Evolutionary conservation across 1,140 invertebrate genomes (phyloP).

Genomic region (Zophobas atratus): DNA sequence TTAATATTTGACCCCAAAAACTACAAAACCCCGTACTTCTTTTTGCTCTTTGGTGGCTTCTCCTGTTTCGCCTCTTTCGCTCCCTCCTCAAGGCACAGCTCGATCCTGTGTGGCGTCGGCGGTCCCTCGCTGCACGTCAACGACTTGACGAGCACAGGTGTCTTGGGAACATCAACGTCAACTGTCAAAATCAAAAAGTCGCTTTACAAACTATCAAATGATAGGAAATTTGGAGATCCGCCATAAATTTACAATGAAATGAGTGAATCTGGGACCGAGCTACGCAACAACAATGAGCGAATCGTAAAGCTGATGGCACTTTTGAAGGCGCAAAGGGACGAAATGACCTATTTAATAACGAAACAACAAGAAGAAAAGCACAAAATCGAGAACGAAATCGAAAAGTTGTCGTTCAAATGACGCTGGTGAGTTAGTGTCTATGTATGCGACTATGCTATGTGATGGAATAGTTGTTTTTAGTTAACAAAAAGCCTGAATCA

Average conservation of each 20-base stretch:
- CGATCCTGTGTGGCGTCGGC: slow-evolving; percentile 62
- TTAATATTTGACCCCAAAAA: too few species aligned
- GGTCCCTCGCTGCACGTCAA: slow-evolving; percentile 44
- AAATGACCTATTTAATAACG: slow-evolving; percentile 57
- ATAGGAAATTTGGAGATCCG: slow-evolving; percentile 8
- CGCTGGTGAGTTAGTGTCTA: slow-evolving; percentile 53
- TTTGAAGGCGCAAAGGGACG: slow-evolving; percentile 58
- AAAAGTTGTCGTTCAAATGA: slow-evolving; percentile 60
- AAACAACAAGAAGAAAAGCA: slow-evolving; percentile 60
- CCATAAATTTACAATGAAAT: slow-evolving; percentile 44
- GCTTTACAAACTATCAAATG: slow-evolving; percentile 17
- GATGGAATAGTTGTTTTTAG: slow-evolving; percentile 45
- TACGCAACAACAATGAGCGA: slow-evolving; percentile 58
- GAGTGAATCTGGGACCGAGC: slow-evolving; percentile 51
- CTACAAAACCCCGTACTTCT: slow-evolving; percentile 46
- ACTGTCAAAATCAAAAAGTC: slow-evolving; percentile 45
- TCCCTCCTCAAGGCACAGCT: slow-evolving; percentile 56
- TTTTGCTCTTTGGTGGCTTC: slow-evolving; percentile 53
- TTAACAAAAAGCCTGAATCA: slow-evolving; percentile 62
- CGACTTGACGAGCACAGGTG: slow-evolving; percentile 30
- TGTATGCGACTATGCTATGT: not conserved
- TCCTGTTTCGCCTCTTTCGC: slow-evolving; percentile 21
- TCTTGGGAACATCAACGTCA: slow-evolving; percentile 21
- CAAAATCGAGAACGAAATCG: slow-evolving; percentile 58
- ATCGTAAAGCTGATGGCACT: slow-evolving; percentile 57